Percentiles rank a stretch among this genome's conserved stretches.
Evolutionary conservation across 2,888 invertebrate species (phyloP).

Genomic region (Cerastis leucographa): DNA sequence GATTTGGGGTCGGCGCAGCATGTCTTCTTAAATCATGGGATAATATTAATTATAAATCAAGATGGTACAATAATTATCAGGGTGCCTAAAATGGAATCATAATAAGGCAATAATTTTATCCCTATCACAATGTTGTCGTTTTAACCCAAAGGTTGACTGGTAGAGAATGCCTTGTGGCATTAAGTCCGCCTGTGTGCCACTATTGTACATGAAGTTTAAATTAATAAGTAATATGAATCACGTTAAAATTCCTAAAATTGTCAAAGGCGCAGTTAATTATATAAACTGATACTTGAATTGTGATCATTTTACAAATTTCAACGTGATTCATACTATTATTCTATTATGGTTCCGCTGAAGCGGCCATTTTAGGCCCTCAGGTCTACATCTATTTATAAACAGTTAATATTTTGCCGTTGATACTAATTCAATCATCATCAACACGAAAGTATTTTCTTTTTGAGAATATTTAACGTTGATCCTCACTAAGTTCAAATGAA

Average conservation of each 20-base stretch:
- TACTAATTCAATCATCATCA: conserved; percentile 11
- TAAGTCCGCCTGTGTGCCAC: too few species aligned
- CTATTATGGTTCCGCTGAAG: not conserved
- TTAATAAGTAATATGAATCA: too few species aligned
- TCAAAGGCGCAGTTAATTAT: not conserved
- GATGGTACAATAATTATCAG: not conserved
- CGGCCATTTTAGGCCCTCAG: not conserved
- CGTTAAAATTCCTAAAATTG: not conserved
- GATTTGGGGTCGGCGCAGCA: not conserved
- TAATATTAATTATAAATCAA: not conserved
- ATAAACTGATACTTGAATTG: not conserved
- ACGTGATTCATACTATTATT: not conserved
- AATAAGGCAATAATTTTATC: not conserved
- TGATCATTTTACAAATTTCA: not conserved
- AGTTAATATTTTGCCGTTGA: conserved; percentile 6
- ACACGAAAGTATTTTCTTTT: conserved; percentile 24
- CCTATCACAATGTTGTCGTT: too few species aligned
- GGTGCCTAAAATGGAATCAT: not conserved
- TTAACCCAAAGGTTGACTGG: too few species aligned
- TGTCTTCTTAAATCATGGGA: not conserved
- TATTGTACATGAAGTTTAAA: too few species aligned
- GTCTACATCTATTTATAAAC: not conserved
- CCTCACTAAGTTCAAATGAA: conserved; percentile 3
- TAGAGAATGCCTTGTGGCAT: too few species aligned
- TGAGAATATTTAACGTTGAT: conserved; percentile 28